Base-by-base conservation (phyloP, 1,140 invertebrate species). In the Zophobas morio region DNA sequence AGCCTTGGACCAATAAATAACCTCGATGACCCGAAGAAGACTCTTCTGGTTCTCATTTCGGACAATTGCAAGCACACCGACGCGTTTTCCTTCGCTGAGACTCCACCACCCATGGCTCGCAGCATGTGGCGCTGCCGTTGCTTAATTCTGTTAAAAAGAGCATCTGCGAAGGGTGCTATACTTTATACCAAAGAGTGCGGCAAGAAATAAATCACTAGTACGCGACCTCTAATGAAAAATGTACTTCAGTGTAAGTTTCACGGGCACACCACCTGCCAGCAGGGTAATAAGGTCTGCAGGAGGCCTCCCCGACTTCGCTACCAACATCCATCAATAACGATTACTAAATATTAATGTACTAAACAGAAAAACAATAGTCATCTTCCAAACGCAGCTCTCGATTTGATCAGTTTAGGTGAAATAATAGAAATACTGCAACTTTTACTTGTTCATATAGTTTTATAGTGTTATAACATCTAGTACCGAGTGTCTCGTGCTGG, bases 301-400 rank as follows among this genome's bases (percentile, higher is more conserved):
- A 77, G 82, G 76, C 74, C 74, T 74, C 72, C 63, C 78, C 56
- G 77, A 76, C 74, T 77, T 74, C 75, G 81, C 81, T 83, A 83
- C 82, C 79, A 79, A 82, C 78, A 83, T 83, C 78, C 81, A 83
- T 83, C 82, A 83, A 83, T 82, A 79, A 82, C 75, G 75, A 79
- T 82, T 81, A 82, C 79, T 79, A 80, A 79, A 81, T 76, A 63
- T 75, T 75, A 75, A 75, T 75, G 39, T 60, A 60, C 54, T 33
- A 36, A 57, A 40, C 33, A 34, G 32, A 51, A 51, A 51, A 51
- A 51, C 51, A 73, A 36, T 73, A 34, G 34, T 47, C 33, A 34
- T 40, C 35, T 32, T 2, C 1, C n/a, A 8, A n/a, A n/a, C 6
- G 37, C 2, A 40, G 42, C 8, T 20, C 37, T 46, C 42, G 8